Evolutionary conservation across 2,113 vertebrate species (phyloP).

Genomic region (Trematocara stigmaticum): DNA sequence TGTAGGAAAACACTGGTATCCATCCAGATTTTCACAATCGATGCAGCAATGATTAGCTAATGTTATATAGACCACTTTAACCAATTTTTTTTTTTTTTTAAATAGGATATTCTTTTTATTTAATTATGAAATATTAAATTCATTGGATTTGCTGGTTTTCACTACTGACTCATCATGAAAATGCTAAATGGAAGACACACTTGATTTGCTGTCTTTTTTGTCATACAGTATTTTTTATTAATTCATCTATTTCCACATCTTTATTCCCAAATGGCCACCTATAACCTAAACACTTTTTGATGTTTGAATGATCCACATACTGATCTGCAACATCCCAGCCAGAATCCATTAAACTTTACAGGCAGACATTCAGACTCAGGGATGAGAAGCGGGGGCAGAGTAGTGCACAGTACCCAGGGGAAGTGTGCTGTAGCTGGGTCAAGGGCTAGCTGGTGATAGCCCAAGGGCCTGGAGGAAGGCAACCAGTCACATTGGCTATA

Average conservation of each 20-base stretch:
- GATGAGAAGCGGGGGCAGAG: slow-evolving; percentile 14
- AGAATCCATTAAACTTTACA: not conserved
- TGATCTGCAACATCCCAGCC: not conserved
- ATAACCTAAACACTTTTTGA: not conserved
- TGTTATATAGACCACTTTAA: not conserved
- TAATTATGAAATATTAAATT: not conserved
- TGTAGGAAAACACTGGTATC: not conserved
- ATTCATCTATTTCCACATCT: not conserved
- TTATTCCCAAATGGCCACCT: not conserved
- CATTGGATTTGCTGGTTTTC: not conserved
- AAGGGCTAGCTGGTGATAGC: not conserved
- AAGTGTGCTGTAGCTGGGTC: slow-evolving; percentile 34
- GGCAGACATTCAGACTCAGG: slow-evolving; percentile 8
- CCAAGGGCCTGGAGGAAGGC: slow-evolving; percentile 11
- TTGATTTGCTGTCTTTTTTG: not conserved
- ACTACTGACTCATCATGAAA: not conserved
- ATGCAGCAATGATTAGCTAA: not conserved
- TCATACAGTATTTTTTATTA: not conserved
- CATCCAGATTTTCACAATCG: not conserved
- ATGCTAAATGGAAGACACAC: not conserved
- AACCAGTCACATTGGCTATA: slow-evolving; percentile 52
- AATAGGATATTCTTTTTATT: not conserved
- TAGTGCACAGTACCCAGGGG: slow-evolving; percentile 5
- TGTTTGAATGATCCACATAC: not conserved
- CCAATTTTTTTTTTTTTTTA: not conserved